Evolutionary conservation across 1,140 invertebrate species (phyloP).

Genomic region (Meloidogyne exigua): DNA sequence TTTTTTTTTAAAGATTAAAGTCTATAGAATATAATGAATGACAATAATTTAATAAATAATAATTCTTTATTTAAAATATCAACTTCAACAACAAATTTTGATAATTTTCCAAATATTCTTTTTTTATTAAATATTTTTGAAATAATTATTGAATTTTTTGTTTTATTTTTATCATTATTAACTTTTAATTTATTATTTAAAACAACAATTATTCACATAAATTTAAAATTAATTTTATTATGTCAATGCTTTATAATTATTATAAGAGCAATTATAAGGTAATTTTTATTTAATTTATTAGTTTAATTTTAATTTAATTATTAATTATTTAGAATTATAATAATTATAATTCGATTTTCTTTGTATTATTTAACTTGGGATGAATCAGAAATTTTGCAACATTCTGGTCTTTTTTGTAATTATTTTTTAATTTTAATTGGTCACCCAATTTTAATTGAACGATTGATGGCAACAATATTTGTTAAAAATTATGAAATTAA

Average conservation of each 20-base stretch:
- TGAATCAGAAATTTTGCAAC: background rate
- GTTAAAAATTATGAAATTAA: background rate
- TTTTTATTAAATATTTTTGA: constrained; percentile 6
- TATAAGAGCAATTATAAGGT: background rate
- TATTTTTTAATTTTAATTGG: constrained; percentile 5
- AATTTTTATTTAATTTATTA: background rate
- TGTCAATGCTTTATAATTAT: background rate
- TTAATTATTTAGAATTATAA: background rate
- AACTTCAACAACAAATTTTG: background rate
- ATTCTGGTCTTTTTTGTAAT: constrained; percentile 1
- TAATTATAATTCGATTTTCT: background rate
- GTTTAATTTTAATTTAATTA: background rate
- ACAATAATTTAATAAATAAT: no score
- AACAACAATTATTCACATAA: background rate
- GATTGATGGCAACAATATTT: background rate
- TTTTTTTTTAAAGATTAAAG: no score
- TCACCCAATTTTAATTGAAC: background rate
- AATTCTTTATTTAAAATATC: background rate
- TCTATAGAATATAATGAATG: no score
- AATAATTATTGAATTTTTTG: background rate
- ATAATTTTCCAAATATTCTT: background rate
- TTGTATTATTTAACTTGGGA: background rate
- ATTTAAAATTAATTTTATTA: constrained; percentile 6
- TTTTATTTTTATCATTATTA: constrained; percentile 1
- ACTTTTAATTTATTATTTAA: background rate